These are phyloP conservation scores for Aldabrachelys gigantea DNA, from an alignment of 2,113 vertebrate genomes.

Conservation along the genomic window DNA sequence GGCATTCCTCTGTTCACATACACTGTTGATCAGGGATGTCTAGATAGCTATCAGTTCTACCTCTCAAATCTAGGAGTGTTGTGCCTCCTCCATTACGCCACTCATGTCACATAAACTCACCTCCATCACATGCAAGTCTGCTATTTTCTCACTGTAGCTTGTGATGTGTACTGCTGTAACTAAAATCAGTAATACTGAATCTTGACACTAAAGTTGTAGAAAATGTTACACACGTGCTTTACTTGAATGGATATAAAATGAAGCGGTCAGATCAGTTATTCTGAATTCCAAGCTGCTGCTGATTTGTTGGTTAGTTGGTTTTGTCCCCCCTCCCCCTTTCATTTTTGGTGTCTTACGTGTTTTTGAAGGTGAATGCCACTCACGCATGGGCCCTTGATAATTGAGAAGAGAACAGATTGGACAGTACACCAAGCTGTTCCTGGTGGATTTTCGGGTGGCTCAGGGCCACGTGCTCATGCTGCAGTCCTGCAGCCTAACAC, in stretches of 20 bases:
- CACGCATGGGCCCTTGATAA: not conserved
- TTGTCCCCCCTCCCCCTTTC: not conserved
- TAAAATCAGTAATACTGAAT: not conserved
- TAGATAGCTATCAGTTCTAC: not conserved
- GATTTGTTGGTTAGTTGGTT: not conserved
- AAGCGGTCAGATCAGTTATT: not conserved
- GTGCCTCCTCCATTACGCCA: not conserved
- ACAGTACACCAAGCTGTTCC: not conserved
- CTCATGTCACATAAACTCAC: not conserved
- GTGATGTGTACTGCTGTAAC: not conserved
- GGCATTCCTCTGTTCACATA: not conserved
- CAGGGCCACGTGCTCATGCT: not conserved
- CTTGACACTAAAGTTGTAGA: not conserved
- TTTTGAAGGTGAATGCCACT: not conserved
- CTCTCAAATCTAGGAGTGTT: not conserved
- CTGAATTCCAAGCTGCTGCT: not conserved
- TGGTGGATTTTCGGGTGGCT: not conserved
- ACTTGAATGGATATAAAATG: not conserved
- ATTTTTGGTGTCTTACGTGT: fast-evolving
- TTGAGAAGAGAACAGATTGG: not conserved
- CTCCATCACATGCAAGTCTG: fast-evolving
- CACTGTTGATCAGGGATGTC: not conserved
- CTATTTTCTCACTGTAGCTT: not conserved
- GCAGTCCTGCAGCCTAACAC: not conserved
- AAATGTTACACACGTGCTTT: not conserved